These are phyloP conservation scores for Zaprionus capensis DNA, from an alignment of 1,140 invertebrate genomes.

Conservation along the genomic window DNA sequence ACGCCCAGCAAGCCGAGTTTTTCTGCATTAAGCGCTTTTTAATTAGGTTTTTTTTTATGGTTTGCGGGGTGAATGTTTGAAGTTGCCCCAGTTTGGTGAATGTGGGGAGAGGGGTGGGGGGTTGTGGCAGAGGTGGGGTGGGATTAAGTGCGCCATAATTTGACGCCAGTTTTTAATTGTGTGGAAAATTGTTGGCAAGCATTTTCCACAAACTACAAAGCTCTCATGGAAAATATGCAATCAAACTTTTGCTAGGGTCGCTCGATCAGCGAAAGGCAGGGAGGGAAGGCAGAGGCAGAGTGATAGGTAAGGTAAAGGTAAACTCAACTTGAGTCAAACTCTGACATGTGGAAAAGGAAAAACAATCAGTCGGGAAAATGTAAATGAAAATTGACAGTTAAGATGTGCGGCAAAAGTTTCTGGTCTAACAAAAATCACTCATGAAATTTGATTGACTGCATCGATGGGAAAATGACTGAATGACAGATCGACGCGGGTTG, in stretches of 20 bases:
- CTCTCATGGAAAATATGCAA: constrained; percentile 51
- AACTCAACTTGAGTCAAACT: background rate
- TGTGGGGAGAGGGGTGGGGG: background rate
- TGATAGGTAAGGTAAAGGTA: constrained; percentile 19
- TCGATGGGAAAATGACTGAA: constrained; percentile 74
- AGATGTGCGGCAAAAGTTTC: constrained; percentile 58
- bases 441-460: constrained; percentile 80
- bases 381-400: constrained; percentile 78
- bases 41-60: constrained; percentile 64
- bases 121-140: background rate
- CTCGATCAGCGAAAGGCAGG: background rate
- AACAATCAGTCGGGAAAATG: constrained; percentile 65
- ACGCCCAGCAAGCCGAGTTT: constrained; percentile 53
- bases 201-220: constrained; percentile 32
- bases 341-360: constrained; percentile 22
- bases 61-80: constrained; percentile 43
- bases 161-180: constrained; percentile 66
- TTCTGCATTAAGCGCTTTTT: constrained; percentile 71
- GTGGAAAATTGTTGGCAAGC: constrained; percentile 60
- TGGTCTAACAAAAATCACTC: constrained; percentile 71
- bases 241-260: constrained; percentile 53
- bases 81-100: constrained; percentile 47
- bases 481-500: constrained; percentile 43
- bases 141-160: constrained; percentile 53
- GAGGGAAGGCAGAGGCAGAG: background rate